Evolutionary conservation across 2,888 invertebrate species (phyloP).

Genomic region (Oscheius sp.): DNA sequence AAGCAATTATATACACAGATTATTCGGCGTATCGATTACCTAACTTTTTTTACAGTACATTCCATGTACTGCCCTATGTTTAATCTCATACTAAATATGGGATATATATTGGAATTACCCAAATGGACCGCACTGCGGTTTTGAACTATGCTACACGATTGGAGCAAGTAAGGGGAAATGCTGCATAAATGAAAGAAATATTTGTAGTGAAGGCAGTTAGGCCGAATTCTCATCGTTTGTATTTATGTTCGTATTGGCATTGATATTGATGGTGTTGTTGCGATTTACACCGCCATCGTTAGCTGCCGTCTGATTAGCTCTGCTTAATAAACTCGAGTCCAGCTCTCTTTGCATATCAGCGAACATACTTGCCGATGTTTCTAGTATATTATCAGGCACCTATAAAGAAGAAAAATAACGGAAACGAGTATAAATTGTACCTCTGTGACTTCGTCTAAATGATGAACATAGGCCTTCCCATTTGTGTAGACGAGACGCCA

Average conservation of each 20-base stretch:
- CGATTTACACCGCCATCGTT: neutral
- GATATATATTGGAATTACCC: conserved; percentile 1
- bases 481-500: neutral
- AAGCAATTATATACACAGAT: neutral
- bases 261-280: neutral
- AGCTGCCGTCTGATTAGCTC: neutral
- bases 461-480: conserved; percentile 2
- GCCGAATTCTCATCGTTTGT: neutral
- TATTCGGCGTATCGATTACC: neutral
- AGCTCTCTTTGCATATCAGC: too few species aligned
- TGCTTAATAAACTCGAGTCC: neutral
- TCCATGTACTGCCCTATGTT: conserved; percentile 1
- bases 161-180: neutral
- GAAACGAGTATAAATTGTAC: conserved; percentile 1
- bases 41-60: neutral
- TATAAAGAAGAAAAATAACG: neutral
- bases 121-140: neutral
- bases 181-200: neutral
- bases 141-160: neutral
- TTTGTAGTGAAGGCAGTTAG: neutral
- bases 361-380: conserved; percentile 11
- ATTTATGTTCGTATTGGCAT: neutral
- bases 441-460: neutral
- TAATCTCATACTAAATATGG: conserved; percentile 1
- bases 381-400: conserved; percentile 11